These are phyloP conservation scores for Characodon lateralis DNA, from an alignment of 2,797 vertebrate species.

Conservation along the genomic window DNA sequence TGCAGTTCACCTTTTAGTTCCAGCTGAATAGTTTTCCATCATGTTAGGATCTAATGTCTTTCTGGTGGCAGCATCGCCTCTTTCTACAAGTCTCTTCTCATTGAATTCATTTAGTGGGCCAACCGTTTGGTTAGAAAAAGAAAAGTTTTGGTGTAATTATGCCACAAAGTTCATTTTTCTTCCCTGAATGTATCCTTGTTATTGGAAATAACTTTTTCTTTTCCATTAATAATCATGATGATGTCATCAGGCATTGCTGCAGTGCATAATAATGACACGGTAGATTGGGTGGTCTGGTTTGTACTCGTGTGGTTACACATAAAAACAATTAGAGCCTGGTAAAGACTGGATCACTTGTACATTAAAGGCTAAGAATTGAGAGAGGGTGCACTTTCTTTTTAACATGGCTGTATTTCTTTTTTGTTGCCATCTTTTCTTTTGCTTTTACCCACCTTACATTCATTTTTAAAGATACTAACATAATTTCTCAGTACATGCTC, in stretches of 20 bases:
- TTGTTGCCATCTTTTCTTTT: not conserved
- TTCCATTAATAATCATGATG: not conserved
- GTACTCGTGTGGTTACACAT: not conserved
- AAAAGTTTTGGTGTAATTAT: not conserved
- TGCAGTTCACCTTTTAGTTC: not conserved
- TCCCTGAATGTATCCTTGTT: not conserved
- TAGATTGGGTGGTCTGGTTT: not conserved
- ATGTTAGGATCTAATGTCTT: not conserved
- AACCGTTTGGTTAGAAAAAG: not conserved
- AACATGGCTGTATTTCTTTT: not conserved
- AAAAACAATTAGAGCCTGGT: too few relatives aligned
- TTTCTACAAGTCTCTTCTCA: not conserved
- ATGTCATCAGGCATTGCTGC: not conserved
- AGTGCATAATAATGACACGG: not conserved
- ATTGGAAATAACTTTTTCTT: too few relatives aligned
- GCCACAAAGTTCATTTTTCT: not conserved
- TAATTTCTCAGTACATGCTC: not conserved
- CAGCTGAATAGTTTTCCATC: not conserved
- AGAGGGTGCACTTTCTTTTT: not conserved
- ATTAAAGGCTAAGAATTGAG: not conserved
- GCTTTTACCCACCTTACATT: not conserved
- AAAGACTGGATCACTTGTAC: not conserved
- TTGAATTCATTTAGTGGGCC: not conserved
- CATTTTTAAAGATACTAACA: not conserved
- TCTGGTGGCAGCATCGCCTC: not conserved